Evolutionary conservation across 1,140 invertebrate genomes (phyloP), one percentile per base, ranked within the genome.

Genomic region (Zaprionus lachaisei): DNA sequence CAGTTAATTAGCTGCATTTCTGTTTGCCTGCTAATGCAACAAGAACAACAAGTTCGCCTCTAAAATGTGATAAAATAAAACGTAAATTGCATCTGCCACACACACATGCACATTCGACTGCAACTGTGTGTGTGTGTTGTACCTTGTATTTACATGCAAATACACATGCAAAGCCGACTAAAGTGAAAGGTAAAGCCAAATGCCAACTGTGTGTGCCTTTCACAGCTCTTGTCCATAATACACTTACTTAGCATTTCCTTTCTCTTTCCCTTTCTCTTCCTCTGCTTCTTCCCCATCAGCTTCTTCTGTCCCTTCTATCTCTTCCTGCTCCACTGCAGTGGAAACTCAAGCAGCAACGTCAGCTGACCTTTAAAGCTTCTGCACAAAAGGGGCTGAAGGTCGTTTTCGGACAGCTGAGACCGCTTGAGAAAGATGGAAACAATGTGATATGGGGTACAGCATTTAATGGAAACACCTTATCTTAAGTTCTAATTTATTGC

Each of bases 31-130:
- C 68, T 38, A 57, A 26, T 24, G 81, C 77, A 86, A 77, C 76
- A 77, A 70, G 63, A 86, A 82, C 72, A 80, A 37, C 54, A 64
- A 11, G 1, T 54, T 37, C 49, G 72, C 68, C 68, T 58, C 72
- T 57, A 60, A 81, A 89, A 80, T 89, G 77, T 81, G 76, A 82
- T 90, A 89, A 90, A 89, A 90, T 85, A 85, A 89, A 89, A 90
- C 72, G 79, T 63, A 89, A 85, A 90, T 77, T 90, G 75, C 76
- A 70, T 5, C 15, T 41, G 38, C 38, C 72, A 75, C 49, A 24
- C 24, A 24, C 4, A 24, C 24, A 24, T 5, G 24, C 24, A 24
- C 5, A 26, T 2, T 31, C 7, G 28, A 28, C 37, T 47, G 51
- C 63, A 51, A 37, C 34, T 67, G 57, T 68, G 60, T 70, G 58